Evolutionary conservation across 2,113 vertebrate species (phyloP).

Genomic region (Halcyon malimbica): DNA sequence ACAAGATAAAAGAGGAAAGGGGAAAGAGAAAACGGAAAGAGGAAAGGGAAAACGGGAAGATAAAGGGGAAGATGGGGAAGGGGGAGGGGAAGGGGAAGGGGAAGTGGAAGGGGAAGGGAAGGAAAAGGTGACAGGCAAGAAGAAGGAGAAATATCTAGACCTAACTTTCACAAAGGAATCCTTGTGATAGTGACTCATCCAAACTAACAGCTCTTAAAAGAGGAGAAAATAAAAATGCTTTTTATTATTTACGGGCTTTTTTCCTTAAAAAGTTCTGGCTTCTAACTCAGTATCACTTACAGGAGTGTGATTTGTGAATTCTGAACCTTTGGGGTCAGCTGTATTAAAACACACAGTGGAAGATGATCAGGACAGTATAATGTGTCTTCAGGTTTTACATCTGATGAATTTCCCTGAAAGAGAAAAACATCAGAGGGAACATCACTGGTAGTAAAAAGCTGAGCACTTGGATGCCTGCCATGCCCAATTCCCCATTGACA

Average conservation of each 20-base stretch:
- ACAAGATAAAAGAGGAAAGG: background rate
- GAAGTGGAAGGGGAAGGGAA: background rate
- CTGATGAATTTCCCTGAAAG: slow-evolving; percentile 4
- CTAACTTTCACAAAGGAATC: background rate
- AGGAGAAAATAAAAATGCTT: background rate
- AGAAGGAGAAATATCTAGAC: background rate
- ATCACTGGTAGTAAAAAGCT: slow-evolving; percentile 6
- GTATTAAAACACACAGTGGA: background rate
- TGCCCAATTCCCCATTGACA: background rate
- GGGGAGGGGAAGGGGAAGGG: background rate
- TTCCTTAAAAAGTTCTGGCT: background rate
- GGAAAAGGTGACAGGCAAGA: background rate
- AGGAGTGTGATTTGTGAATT: background rate
- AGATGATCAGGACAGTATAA: background rate
- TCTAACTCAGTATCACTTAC: background rate
- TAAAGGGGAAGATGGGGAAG: background rate
- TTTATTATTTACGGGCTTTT: background rate
- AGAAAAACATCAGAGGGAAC: slow-evolving; percentile 17
- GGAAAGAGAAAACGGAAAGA: background rate
- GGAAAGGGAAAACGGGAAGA: background rate
- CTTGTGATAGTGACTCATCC: background rate
- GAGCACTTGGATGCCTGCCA: slow-evolving; percentile 28
- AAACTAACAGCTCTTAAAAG: background rate
- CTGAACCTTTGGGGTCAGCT: background rate
- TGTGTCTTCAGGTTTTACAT: background rate